Conservation (phyloP, 2,113 vertebrate genomes). For the Psettodes erumei region DNA sequence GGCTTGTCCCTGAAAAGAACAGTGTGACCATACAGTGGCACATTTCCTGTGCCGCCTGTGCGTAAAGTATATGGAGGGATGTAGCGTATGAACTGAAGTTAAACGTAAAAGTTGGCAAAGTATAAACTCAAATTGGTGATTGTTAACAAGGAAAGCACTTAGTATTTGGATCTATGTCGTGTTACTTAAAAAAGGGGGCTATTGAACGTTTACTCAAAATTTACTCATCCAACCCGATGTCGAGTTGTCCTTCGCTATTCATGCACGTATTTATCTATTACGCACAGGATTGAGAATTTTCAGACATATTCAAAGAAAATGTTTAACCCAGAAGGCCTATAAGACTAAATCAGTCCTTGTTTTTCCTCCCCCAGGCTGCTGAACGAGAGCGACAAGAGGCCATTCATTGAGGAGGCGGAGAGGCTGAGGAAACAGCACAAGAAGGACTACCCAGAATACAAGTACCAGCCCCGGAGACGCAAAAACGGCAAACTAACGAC, state of each 20-base stretch:
- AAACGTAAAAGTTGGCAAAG: background rate
- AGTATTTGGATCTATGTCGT: background rate
- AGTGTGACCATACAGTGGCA: conserved; percentile 39
- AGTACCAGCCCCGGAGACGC: conserved; percentile 96
- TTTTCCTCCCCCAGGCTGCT: conserved; percentile 84
- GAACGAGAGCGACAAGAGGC: conserved; percentile 96
- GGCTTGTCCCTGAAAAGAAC: conserved; percentile 21
- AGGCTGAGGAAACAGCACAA: conserved; percentile 98
- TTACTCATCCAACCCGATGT: background rate
- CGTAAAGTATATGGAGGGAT: conserved; percentile 18
- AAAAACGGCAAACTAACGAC: conserved; percentile 94
- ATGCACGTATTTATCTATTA: conserved; percentile 6
- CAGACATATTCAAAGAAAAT: conserved; percentile 7
- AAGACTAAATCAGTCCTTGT: conserved; percentile 39
- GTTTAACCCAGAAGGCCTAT: background rate
- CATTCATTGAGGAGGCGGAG: conserved; percentile 98
- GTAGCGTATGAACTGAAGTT: background rate
- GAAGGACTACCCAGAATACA: conserved; percentile 98
- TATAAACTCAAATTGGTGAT: background rate
- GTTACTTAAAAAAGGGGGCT: background rate
- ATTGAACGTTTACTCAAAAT: background rate
- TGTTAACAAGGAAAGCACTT: background rate
- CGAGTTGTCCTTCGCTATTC: background rate
- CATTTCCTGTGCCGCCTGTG: conserved; percentile 45
- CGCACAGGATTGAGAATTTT: conserved; percentile 12